Evolutionary conservation across 1,140 invertebrate species (phyloP), one percentile per base, ranked within the genome.

Genomic region (Pomacea maculata): DNA sequence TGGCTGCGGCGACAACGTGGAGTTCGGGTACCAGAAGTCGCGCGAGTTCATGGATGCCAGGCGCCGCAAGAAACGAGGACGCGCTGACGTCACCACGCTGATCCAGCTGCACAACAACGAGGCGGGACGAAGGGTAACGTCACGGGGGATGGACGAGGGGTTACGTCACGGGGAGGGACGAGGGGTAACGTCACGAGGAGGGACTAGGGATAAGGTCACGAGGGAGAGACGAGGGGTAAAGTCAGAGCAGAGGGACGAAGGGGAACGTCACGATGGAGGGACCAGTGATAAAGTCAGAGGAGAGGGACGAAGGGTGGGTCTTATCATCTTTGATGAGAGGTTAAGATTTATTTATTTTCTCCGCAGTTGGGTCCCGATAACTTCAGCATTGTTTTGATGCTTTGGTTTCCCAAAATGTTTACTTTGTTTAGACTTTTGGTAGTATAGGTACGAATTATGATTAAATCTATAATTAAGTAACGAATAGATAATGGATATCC

Each of bases 21-120:
- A 97, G 87, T 98, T 97, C 90, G 97, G 96, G 70, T 98, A 98
- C 93, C 96, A 95, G 90, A 98, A 98, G 91, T 95, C 97, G 6
- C 95, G 97, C 90, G 94, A 95, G 78, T 99, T 99, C 91, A 95
- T 98, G 80, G 97, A 99, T 89, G 94, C 97, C 61, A 93, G 95
- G 71, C 96, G 97, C 88, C 93, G 93, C 93, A 90, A 90, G 78
- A 83, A 95, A 93, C 89, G 92, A 34, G 81, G 86, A 52, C 80
- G 85, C 55, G 85, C 85, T 29, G 89, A 90, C 83, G 83, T 91
- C 78, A 90, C 87, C 21, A 87, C 87, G 10, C 82, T 86, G 74
- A 90, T 91, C 79, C 87, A 87, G 72, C 76, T 90, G 68, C 91
- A 91, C 82, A 91, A 91, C 82, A 91, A 91, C 82, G 90, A 91